Evolutionary conservation across 2,113 vertebrate species (phyloP).

Genomic region (Tautogolabrus adspersus): DNA sequence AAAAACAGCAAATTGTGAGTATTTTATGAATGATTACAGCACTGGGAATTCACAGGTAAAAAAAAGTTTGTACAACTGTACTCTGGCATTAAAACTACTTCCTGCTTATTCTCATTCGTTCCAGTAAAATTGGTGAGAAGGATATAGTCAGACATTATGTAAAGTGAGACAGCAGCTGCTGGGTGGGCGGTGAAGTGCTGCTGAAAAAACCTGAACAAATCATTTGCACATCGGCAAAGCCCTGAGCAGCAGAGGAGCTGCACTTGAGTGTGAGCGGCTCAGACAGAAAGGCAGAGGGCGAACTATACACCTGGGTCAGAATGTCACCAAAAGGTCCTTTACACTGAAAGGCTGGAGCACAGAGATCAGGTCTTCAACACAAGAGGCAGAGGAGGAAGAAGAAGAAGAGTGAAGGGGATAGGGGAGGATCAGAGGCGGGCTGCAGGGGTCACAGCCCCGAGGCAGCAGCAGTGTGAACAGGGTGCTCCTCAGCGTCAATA

Average conservation of each 20-base stretch:
- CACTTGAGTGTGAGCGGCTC: constrained; percentile 29
- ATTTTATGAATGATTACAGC: constrained; percentile 4
- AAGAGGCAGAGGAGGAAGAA: neutral
- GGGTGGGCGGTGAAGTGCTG: constrained; percentile 65
- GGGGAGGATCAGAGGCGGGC: neutral
- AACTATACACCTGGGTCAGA: constrained; percentile 36
- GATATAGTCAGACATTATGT: constrained; percentile 71
- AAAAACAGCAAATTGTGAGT: neutral
- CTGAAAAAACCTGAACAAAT: constrained; percentile 65
- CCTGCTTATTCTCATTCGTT: constrained; percentile 35
- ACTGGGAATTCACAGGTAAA: constrained; percentile 1
- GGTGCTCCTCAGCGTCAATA: constrained; percentile 33
- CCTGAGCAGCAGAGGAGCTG: constrained; percentile 39
- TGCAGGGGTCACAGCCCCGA: constrained; percentile 12
- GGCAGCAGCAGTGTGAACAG: constrained; percentile 3
- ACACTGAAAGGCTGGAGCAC: neutral
- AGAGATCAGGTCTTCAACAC: constrained; percentile 4
- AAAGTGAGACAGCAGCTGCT: constrained; percentile 69
- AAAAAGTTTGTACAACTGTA: constrained; percentile 18
- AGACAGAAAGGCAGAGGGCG: constrained; percentile 39
- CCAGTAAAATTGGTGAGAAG: constrained; percentile 40
- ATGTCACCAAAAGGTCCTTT: constrained; percentile 30
- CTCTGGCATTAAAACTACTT: constrained; percentile 21
- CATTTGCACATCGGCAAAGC: constrained; percentile 60
- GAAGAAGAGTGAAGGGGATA: neutral